phyloP scores from a whole-genome alignment of 2,888 invertebrate genomes.

The Oxytorus armatus region DNA sequence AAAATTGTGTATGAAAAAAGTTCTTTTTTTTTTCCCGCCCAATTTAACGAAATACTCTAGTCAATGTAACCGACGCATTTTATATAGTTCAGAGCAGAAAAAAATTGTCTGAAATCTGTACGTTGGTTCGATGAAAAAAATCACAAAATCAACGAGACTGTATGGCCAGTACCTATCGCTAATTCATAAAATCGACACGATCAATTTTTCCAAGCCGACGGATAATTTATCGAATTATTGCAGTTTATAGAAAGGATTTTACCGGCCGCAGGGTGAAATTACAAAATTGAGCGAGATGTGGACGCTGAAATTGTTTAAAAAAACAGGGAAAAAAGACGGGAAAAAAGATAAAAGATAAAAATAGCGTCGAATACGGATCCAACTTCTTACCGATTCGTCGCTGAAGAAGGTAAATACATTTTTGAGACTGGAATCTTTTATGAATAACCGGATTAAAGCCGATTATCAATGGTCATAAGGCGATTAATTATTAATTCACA shows the following conservation, averaged over 20 bases:
- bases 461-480: too few species aligned
- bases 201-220: slow-evolving; percentile 5
- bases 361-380: slow-evolving; percentile 1
- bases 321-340: too few species aligned
- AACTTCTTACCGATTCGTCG: slow-evolving; percentile 5
- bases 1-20: too few species aligned
- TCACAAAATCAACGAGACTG: too few species aligned
- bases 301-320: slow-evolving; percentile 27
- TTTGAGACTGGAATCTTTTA: neutral
- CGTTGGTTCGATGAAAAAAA: too few species aligned
- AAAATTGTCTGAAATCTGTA: too few species aligned
- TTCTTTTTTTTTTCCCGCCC: too few species aligned
- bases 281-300: slow-evolving; percentile 1
- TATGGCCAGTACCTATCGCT: neutral
- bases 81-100: too few species aligned
- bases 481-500: too few species aligned
- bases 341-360: slow-evolving; percentile 4
- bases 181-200: neutral
- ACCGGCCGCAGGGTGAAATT: slow-evolving; percentile 50
- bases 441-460: too few species aligned
- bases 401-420: slow-evolving; percentile 20
- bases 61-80: too few species aligned
- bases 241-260: slow-evolving; percentile 52
- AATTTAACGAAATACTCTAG: too few species aligned
- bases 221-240: slow-evolving; percentile 21